A percentile compares a stretch with the other conserved stretches of the same genome.
phyloP scores from a whole-genome alignment of 1,140 invertebrate genomes.

The Ceratoteleas bidentatus region DNA sequence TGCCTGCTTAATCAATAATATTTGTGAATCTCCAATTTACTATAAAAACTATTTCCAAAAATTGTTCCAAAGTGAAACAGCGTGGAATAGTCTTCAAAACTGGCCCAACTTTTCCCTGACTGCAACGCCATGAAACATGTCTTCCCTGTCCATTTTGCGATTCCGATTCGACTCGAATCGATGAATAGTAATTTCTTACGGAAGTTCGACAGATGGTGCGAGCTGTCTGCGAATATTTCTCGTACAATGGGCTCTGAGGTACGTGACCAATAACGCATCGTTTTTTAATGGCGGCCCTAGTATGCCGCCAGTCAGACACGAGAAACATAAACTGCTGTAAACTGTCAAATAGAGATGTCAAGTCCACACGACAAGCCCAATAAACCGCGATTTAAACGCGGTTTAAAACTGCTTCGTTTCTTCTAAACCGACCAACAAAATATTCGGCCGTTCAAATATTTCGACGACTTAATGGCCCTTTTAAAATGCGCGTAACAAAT shows the following conservation, averaged over 20 bases:
- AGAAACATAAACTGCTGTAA: slow-evolving; percentile 20
- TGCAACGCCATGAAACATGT: slow-evolving; percentile 27
- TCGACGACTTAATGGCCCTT: background rate
- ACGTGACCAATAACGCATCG: slow-evolving; percentile 55
- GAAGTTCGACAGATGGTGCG: slow-evolving; percentile 63
- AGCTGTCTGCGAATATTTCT: slow-evolving; percentile 54
- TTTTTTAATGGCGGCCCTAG: slow-evolving; percentile 49
- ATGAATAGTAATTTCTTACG: slow-evolving; percentile 59
- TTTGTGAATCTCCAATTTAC: too few relatives aligned
- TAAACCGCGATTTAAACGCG: slow-evolving; percentile 15
- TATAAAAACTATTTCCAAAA: too few relatives aligned
- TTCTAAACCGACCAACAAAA: too few relatives aligned
- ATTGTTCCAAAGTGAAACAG: too few relatives aligned
- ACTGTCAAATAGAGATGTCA: slow-evolving; percentile 53
- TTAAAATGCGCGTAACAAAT: too few relatives aligned
- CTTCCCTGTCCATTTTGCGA: slow-evolving; percentile 47
- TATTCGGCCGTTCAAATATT: too few relatives aligned
- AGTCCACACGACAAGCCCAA: slow-evolving; percentile 1
- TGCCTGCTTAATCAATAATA: too few relatives aligned
- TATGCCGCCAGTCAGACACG: slow-evolving; percentile 41
- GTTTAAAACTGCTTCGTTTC: background rate
- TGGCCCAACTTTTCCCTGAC: background rate
- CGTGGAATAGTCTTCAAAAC: too few relatives aligned
- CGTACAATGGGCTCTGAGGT: slow-evolving; percentile 42
- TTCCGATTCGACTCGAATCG: slow-evolving; percentile 35